Evolutionary conservation across 2,797 vertebrate species (phyloP), one percentile per base, ranked within the genome.

Genomic region (Sebastes vulpes): DNA sequence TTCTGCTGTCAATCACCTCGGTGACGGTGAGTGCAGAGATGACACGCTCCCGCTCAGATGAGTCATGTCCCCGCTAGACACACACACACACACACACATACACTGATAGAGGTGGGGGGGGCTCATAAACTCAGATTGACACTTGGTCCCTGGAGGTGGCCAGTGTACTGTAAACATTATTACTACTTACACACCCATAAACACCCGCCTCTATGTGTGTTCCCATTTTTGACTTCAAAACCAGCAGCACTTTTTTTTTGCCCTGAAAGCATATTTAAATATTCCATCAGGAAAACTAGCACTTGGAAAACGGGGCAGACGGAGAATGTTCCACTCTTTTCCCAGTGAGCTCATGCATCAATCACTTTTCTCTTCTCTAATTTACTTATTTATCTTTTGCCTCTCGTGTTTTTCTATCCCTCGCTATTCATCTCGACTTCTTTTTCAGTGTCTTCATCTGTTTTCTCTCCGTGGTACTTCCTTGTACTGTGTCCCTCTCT

Each of bases 1-100:
- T 89, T 89, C 71, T 65, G 86, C 89, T 90, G 90, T 93, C 93
- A 89, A 85, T 94, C 91, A 87, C 79, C 75, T 75, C 64, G 80
- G 74, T 4, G 74, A 87, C 53, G 5, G 60, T n/a, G 79, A 86
- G 67, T 7, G 75, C 83, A 63, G 67, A 79, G 71, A 83, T 54
- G 53, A 82, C 78, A 68, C 20, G 29, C 54, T 75, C 63, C 14
- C 23, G 5, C 84, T 72, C 58, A 65, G 75, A 75, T n/a, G 7
- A 65, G 78, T 74, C 59, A 23, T 73, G 81, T 84, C 83, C 28
- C 53, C 20, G 11, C n/a, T 60, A 64, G 77, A 82, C 28, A 25
- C 23, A 60, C 38, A 59, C 32, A 82, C 26, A 25, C 23, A 26
- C 25, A 25, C 25, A 26, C 26, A 26, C 26, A 26, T 1, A 26